These are phyloP conservation scores for Psephotus haematonotus DNA, from an alignment of 2,113 vertebrate genomes.

Conservation along the genomic window DNA sequence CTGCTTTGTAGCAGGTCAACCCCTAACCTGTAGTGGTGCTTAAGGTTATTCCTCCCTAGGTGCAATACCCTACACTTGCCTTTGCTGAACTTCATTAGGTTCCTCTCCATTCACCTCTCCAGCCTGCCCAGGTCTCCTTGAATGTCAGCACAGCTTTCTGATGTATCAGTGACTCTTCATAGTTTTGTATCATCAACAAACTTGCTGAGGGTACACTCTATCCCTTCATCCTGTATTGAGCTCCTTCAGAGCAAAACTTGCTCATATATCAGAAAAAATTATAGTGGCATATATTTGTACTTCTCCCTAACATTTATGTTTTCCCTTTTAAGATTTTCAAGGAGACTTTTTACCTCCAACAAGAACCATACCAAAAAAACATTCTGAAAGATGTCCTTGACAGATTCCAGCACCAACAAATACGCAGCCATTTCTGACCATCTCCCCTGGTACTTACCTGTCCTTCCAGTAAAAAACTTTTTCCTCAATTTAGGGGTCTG, in stretches of 20 bases:
- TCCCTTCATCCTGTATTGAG: neutral
- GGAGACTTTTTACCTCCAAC: neutral
- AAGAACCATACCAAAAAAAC: neutral
- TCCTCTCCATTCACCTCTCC: neutral
- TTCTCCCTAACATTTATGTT: neutral
- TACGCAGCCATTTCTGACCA: neutral
- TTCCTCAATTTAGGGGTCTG: neutral
- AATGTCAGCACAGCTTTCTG: neutral
- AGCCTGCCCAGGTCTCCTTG: neutral
- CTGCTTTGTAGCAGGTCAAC: neutral
- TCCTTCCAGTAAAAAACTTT: neutral
- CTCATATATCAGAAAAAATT: neutral
- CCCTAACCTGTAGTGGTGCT: neutral
- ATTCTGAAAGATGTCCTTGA: neutral
- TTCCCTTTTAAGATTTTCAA: neutral
- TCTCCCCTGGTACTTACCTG: neutral
- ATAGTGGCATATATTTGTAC: neutral
- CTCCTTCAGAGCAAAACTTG: neutral
- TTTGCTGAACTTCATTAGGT: neutral
- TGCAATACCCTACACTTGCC: neutral
- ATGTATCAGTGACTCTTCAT: neutral
- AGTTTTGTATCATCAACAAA: neutral
- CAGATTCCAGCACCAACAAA: neutral
- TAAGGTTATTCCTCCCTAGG: neutral
- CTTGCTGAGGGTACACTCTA: neutral